These are phyloP conservation scores for Ammodramus savannarum DNA, from an alignment of 2,113 vertebrate genomes.

Conservation along the genomic window DNA sequence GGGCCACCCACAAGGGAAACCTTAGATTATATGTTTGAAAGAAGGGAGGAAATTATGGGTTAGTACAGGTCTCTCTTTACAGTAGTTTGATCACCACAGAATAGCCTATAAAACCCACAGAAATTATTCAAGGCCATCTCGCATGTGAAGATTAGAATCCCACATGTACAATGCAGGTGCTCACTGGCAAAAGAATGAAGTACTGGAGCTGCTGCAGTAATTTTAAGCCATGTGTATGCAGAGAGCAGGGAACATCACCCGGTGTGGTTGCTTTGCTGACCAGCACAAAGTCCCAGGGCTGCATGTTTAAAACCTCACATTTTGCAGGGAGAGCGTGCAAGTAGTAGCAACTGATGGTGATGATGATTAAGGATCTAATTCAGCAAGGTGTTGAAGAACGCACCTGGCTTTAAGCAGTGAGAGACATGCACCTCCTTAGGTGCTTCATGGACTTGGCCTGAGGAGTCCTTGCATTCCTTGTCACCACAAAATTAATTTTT, in stretches of 20 bases:
- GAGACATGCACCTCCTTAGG: background rate
- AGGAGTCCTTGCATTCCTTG: rapidly evolving
- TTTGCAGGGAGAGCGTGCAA: background rate
- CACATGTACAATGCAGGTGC: conserved; percentile 2
- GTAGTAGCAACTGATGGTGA: background rate
- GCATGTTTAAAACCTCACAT: background rate
- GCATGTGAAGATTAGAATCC: background rate
- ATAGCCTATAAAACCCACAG: conserved; percentile 14
- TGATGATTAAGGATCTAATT: background rate
- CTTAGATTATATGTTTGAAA: conserved; percentile 13
- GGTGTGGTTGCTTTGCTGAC: background rate
- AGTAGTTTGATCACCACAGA: conserved; percentile 8
- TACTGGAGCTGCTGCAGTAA: background rate
- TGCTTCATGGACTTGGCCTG: background rate
- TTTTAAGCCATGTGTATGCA: background rate
- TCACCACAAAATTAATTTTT: background rate
- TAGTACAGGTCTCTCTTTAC: background rate
- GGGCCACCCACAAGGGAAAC: conserved; percentile 65
- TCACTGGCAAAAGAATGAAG: background rate
- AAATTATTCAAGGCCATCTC: conserved; percentile 18
- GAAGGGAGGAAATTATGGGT: background rate
- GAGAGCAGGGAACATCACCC: background rate
- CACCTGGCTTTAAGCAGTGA: background rate
- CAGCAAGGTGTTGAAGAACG: background rate
- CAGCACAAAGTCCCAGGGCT: background rate